Base-by-base conservation (phyloP, 2,797 vertebrate genomes). In the Hypotaenidia philippensis region DNA sequence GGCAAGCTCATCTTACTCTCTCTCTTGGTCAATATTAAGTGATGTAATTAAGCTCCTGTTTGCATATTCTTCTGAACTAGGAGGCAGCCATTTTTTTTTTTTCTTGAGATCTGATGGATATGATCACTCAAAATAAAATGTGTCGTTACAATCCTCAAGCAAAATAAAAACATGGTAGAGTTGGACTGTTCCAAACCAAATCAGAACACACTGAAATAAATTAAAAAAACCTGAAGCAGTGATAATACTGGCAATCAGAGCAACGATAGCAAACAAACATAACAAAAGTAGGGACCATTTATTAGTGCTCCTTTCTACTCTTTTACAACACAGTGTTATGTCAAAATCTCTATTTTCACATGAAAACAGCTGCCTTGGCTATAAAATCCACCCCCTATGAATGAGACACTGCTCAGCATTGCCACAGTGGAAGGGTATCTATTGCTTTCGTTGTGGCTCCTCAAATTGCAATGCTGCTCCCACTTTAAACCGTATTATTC, bases 1-100 rank as follows among this genome's bases (percentile, higher is more conserved):
- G 91, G 94, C 94, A 97, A 95, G 90, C 95, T 97, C 90, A 10
- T 90, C 64, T 88, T 64, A 71, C 85, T 93, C 94, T 91, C 94
- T 93, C 93, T 95, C 80, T 87, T 96, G 95, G 96, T 97, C 95
- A 97, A 96, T 96, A 95, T 94, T 96, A 96, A 95, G 81, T 88
- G 95, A 96, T 95, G 95, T 91, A 95, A 95, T 95, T 94, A 96
- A 96, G 93, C 94, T 91, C 92, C 92, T 96, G 91, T 97, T 96
- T 97, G 90, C 91, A 97, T 95, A 94, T 94, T 96, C 87, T 95
- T 88, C 94, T 95, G 91, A 96, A 96, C 95, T 96, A 95, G 85
- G 85, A 97, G 91, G 91, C 94, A 94, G 95, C 95, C 95, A 95
- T 50, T 26, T 50, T 50, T 85, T 50, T 85, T 95, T 96, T 97